Conservation (phyloP, 2,888 invertebrate species). For the Noctua janthe region DNA sequence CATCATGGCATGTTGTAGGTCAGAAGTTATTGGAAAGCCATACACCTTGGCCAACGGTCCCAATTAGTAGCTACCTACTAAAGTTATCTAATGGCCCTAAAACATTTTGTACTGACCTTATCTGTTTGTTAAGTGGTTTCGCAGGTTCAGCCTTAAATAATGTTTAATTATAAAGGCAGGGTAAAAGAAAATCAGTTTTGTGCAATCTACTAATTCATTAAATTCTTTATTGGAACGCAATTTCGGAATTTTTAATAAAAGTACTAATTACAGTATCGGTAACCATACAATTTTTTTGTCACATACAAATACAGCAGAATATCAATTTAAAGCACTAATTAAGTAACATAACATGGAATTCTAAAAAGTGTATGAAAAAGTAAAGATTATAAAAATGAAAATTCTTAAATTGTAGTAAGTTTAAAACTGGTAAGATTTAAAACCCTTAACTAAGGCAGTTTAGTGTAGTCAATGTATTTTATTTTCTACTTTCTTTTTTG, state of each 20-base stretch:
- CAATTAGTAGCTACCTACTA: constrained; percentile 35
- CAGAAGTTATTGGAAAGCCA: constrained; percentile 60
- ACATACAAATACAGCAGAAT: constrained; percentile 7
- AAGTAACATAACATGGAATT: constrained; percentile 1
- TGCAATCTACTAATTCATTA: constrained; percentile 53
- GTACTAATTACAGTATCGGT: constrained; percentile 28
- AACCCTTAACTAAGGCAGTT: constrained; percentile 27
- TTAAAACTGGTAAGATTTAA: constrained; percentile 42
- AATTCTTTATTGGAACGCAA: constrained; percentile 64
- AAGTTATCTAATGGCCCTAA: constrained; percentile 45
- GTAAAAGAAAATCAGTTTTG: constrained; percentile 45
- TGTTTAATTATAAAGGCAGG: constrained; percentile 10
- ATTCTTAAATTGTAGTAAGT: constrained; percentile 22
- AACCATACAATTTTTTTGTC: constrained; percentile 23
- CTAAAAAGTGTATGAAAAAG: constrained; percentile 24
- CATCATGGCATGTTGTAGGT: constrained; percentile 54
- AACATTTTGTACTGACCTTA: constrained; percentile 6
- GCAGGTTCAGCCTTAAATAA: background rate
- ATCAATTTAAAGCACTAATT: constrained; percentile 18
- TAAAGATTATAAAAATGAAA: constrained; percentile 41
- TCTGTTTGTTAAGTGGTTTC: constrained; percentile 12
- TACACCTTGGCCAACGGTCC: constrained; percentile 49
- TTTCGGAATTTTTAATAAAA: constrained; percentile 36
- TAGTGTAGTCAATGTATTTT: background rate
- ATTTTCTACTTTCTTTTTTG: constrained; percentile 74